Conservation (phyloP, 1,140 invertebrate species). For the Leptoteleia sp. region DNA sequence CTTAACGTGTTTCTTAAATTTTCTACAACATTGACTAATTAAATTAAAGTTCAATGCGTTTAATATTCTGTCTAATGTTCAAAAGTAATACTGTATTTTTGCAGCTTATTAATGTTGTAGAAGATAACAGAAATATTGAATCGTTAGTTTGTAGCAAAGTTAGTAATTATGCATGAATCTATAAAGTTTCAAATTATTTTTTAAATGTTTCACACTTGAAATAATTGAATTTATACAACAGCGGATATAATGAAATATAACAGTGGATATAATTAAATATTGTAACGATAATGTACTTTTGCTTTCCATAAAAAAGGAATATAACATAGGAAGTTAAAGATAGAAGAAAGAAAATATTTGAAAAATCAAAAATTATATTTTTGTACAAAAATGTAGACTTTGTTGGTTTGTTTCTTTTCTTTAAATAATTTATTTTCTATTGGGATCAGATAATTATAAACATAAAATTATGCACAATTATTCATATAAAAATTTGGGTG, state of each 20-base stretch:
- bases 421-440: constrained; percentile 1
- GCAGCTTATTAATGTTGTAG: too few relatives aligned
- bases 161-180: too few relatives aligned
- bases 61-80: background rate
- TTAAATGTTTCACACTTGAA: too few relatives aligned
- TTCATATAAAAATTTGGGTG: background rate
- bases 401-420: too few relatives aligned
- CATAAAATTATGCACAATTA: background rate
- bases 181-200: too few relatives aligned
- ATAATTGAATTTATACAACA: too few relatives aligned
- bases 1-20: constrained; percentile 8
- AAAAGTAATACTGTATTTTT: too few relatives aligned
- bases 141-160: too few relatives aligned
- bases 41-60: background rate
- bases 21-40: constrained; percentile 18
- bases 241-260: too few relatives aligned
- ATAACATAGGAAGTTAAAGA: background rate
- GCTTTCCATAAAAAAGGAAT: constrained; percentile 50
- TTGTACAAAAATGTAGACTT: constrained; percentile 25
- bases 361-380: constrained; percentile 34
- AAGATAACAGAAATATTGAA: too few relatives aligned
- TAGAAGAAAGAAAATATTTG: background rate
- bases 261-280: too few relatives aligned
- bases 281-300: constrained; percentile 8
- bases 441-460: background rate